phyloP scores from a whole-genome alignment of 2,113 vertebrate species.

The Halichoeres trimaculatus region DNA sequence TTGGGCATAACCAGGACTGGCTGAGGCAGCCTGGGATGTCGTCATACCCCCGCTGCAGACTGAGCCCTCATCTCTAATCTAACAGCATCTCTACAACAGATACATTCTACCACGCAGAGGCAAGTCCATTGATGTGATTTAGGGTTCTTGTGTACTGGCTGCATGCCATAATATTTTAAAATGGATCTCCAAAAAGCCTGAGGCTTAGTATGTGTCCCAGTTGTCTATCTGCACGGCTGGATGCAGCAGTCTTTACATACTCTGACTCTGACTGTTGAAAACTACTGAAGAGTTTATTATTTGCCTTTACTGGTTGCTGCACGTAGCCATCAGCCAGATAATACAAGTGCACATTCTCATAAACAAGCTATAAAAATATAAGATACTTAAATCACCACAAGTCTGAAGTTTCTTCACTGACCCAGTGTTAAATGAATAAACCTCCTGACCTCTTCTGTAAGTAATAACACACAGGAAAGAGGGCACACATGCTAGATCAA shows the following conservation, averaged over 20 bases:
- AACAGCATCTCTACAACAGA: neutral
- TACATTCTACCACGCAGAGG: neutral
- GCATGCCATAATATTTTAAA: slow-evolving; percentile 8
- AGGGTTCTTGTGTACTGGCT: neutral
- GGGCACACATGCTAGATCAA: slow-evolving; percentile 49
- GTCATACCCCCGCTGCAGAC: slow-evolving; percentile 20
- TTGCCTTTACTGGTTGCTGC: neutral
- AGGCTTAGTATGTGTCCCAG: neutral
- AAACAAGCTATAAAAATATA: too few species aligned
- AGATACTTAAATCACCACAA: too few species aligned
- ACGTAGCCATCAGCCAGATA: neutral
- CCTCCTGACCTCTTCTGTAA: neutral
- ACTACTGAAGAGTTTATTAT: slow-evolving; percentile 10
- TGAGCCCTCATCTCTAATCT: neutral
- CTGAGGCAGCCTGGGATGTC: slow-evolving; percentile 12
- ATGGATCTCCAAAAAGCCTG: neutral
- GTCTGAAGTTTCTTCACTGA: neutral
- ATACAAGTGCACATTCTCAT: neutral
- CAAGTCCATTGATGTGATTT: neutral
- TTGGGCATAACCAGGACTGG: slow-evolving; percentile 37
- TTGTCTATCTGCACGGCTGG: slow-evolving; percentile 1
- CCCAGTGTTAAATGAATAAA: neutral
- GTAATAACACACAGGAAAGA: neutral
- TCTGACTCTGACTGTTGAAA: slow-evolving; percentile 5
- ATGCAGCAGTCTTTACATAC: neutral